These are phyloP conservation scores for Rhagologus leucostigma DNA, from an alignment of 2,113 vertebrate species.

Conservation along the genomic window DNA sequence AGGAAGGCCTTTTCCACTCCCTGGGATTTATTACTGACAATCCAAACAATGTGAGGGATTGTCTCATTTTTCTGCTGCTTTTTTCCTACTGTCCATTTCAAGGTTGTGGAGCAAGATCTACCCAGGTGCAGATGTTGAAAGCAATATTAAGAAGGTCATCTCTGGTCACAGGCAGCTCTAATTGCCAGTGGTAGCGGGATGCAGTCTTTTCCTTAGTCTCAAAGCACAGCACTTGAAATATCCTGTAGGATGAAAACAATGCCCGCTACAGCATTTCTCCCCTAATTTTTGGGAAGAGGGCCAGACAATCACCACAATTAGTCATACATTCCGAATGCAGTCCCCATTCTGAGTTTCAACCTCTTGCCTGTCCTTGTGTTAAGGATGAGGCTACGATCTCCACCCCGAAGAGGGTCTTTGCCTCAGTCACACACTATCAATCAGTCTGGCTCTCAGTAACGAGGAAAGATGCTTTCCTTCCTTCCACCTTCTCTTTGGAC, in stretches of 20 bases:
- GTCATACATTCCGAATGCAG: neutral
- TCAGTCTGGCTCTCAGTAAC: neutral
- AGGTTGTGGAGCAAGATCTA: neutral
- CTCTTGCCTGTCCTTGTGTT: neutral
- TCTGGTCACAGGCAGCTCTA: neutral
- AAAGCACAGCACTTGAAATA: neutral
- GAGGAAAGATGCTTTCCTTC: slow-evolving; percentile 35
- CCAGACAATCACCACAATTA: neutral
- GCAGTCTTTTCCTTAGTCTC: neutral
- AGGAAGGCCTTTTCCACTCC: neutral
- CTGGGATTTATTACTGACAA: neutral
- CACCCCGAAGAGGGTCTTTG: neutral
- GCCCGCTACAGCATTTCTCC: neutral
- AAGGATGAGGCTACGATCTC: neutral
- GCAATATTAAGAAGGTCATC: neutral
- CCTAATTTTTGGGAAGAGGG: neutral
- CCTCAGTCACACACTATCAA: neutral
- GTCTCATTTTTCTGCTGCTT: neutral
- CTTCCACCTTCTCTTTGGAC: slow-evolving; percentile 27
- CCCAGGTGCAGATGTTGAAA: neutral
- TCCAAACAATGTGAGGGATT: neutral
- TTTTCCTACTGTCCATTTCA: neutral
- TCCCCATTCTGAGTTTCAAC: neutral
- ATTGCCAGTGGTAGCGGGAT: neutral
- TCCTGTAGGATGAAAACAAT: neutral